Conservation (phyloP, 2,888 invertebrate species). For the Carcina quercana region DNA sequence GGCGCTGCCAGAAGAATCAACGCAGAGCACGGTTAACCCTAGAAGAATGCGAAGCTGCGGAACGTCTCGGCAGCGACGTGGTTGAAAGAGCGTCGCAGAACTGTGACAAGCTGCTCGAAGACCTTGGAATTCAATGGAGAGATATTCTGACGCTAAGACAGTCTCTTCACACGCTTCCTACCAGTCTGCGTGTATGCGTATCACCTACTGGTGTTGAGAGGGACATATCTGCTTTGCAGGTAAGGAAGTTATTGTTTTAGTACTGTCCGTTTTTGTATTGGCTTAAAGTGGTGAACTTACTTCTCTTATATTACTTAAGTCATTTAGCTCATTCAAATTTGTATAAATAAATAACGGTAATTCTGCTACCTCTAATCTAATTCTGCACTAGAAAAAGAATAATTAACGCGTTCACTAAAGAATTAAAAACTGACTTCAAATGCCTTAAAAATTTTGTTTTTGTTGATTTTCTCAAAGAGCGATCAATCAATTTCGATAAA, state of each 20-base stretch:
- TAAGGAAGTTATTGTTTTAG: conserved; percentile 19
- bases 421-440: too few species aligned
- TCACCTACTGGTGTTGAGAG: conserved; percentile 85
- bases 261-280: background rate
- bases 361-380: too few species aligned
- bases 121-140: conserved; percentile 82
- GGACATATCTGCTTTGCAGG: conserved; percentile 79
- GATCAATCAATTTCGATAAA: too few species aligned
- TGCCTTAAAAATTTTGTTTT: too few species aligned
- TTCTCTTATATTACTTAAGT: too few species aligned
- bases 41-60: conserved; percentile 83
- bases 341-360: too few species aligned
- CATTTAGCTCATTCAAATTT: too few species aligned
- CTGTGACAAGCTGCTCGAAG: conserved; percentile 81
- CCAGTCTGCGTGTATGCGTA: conserved; percentile 82
- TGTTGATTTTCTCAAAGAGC: too few species aligned
- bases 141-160: conserved; percentile 85
- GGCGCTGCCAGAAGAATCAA: conserved; percentile 80
- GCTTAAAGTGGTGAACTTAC: too few species aligned
- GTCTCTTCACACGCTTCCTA: conserved; percentile 84
- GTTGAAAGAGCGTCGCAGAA: conserved; percentile 85
- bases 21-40: conserved; percentile 76
- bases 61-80: conserved; percentile 82
- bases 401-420: too few species aligned
- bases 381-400: too few species aligned